Percentiles rank a stretch among this genome's conserved stretches.
These are phyloP conservation scores for Myrmophylax atrothorax DNA, from an alignment of 2,113 vertebrate species.

Conservation along the genomic window DNA sequence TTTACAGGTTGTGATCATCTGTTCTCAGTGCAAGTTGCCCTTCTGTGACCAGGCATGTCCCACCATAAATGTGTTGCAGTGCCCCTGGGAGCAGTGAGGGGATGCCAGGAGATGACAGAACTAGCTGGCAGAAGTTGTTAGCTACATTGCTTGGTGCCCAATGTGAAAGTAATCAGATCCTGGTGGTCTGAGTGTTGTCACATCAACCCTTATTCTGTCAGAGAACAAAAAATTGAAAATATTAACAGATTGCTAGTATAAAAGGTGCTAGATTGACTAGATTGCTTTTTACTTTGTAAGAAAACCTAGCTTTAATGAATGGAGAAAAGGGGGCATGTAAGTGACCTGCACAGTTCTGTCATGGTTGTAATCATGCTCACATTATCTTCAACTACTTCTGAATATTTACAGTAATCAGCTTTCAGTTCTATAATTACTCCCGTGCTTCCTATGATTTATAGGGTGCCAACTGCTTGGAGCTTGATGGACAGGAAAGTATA, in stretches of 20 bases:
- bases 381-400: background rate
- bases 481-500: background rate
- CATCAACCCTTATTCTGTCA: background rate
- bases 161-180: background rate
- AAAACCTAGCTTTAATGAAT: background rate
- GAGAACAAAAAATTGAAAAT: background rate
- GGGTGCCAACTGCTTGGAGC: conserved; percentile 34
- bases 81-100: background rate
- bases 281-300: background rate
- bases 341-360: background rate
- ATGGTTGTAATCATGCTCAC: background rate
- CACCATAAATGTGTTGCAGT: background rate
- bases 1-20: background rate
- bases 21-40: background rate
- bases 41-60: background rate
- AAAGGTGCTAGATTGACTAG: background rate
- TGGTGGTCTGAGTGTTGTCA: background rate
- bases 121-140: background rate
- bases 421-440: conserved; percentile 51
- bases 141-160: background rate
- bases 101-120: background rate
- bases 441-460: conserved; percentile 53
- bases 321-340: background rate
- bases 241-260: background rate
- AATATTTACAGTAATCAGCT: conserved; percentile 37